Evolutionary conservation across 2,113 vertebrate species (phyloP).

Genomic region (Megaceryle maxima): DNA sequence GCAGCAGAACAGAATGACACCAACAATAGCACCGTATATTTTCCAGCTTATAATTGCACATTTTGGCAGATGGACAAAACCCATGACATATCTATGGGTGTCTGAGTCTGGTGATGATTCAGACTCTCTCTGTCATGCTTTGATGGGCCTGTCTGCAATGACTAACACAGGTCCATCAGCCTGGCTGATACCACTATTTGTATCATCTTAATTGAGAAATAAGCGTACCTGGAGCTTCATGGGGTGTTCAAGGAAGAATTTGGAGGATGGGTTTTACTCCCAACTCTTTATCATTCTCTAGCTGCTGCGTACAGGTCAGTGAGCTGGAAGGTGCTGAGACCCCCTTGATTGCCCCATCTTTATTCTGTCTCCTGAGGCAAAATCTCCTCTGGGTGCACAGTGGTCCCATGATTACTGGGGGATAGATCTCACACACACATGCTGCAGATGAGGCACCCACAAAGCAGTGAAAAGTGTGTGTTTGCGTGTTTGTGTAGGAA

Average conservation of each 20-base stretch:
- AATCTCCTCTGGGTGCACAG: not conserved
- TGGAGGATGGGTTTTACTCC: not conserved
- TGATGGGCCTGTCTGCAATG: not conserved
- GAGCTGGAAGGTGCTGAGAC: not conserved
- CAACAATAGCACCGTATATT: not conserved
- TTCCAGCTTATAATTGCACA: not conserved
- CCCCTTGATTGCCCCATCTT: not conserved
- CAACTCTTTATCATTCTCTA: not conserved
- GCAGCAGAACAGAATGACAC: not conserved
- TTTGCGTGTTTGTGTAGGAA: not conserved
- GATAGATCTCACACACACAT: fast-evolving
- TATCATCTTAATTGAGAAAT: not conserved
- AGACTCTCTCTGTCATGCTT: not conserved
- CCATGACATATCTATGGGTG: not conserved
- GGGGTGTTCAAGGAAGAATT: not conserved
- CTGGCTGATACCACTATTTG: not conserved
- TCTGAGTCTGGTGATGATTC: conserved; percentile 4
- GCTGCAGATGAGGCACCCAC: not conserved
- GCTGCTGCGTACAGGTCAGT: not conserved
- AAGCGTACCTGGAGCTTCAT: not conserved
- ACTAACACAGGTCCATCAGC: not conserved
- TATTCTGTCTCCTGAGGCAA: not conserved
- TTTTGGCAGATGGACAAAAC: not conserved
- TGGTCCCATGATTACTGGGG: not conserved
- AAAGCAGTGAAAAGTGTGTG: not conserved